Percentiles rank a stretch among this genome's conserved stretches.
Conservation (phyloP, 2,797 vertebrate genomes). For the Prionace glauca region DNA sequence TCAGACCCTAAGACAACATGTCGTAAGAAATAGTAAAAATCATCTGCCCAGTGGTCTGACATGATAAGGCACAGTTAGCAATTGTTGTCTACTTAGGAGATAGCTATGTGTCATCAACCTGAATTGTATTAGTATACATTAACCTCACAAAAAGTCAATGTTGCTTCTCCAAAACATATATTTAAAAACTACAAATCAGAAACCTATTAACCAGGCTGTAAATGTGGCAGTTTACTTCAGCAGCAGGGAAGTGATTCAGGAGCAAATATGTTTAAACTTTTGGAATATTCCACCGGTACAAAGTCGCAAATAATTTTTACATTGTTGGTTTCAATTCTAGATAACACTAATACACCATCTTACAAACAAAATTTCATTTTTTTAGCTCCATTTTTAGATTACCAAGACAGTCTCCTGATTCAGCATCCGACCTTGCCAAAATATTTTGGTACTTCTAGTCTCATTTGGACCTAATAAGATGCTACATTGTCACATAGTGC, state of each 20-base stretch:
- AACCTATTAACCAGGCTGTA: background rate
- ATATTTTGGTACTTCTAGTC: background rate
- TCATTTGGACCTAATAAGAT: background rate
- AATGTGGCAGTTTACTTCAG: background rate
- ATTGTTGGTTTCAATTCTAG: background rate
- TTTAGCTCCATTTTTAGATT: background rate
- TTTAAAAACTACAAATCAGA: background rate
- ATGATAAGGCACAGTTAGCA: background rate
- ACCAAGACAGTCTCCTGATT: background rate
- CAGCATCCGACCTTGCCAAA: background rate
- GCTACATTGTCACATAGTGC: background rate
- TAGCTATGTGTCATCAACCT: background rate
- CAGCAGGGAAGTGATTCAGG: background rate
- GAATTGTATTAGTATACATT: background rate
- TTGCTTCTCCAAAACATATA: background rate
- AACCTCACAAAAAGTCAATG: background rate
- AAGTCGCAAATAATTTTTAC: background rate
- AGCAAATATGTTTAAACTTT: background rate
- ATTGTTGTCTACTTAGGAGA: background rate
- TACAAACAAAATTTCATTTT: no score
- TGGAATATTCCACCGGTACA: background rate
- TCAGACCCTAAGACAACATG: background rate
- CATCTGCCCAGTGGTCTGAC: background rate
- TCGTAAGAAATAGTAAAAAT: background rate
- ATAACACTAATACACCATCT: slow-evolving; percentile 9